Evolutionary conservation across 1,140 invertebrate genomes (phyloP), one percentile per base, ranked within the genome.

Genomic region (Bombus balteatus): DNA sequence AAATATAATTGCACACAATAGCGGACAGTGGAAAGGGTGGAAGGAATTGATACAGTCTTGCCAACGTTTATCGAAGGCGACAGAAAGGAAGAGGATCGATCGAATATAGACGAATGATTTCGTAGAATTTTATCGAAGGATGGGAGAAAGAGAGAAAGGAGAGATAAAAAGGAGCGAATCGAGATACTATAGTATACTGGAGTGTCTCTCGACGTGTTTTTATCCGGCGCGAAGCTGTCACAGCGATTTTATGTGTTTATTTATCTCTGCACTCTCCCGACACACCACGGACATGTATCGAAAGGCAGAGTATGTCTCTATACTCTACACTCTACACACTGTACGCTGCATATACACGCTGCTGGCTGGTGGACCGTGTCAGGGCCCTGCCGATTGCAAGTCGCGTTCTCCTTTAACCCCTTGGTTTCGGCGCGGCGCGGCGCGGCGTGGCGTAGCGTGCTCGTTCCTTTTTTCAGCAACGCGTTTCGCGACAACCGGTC

Each of bases 191-290:
- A 32, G 32, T 32, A 53, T 22, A 53, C 47, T 32, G 89, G 88
- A 34, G 32, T 87, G 88, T 90, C 88, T 90, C 85, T 86, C 89
- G 82, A 88, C 86, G 71, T 84, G 90, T 92, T 92, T 92, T 92
- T 92, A 91, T 88, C 83, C 82, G 39, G 59, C 90, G 88, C 84
- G 88, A 90, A 91, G 89, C 92, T 92, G 92, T 92, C 92, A 92
- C 84, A 71, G 70, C 22, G 41, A 77, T 92, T 90, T 92, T 89
- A 92, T 85, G 84, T 90, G 86, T 92, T 92, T 92, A 92, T 92
- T 92, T 92, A 90, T 92, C 91, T 89, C 86, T 83, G 70, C 62
- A 39, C 73, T 90, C 62, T 59, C 32, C 39, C 73, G 70, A 83
- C 79, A 77, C 82, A 59, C 71, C 78, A 34, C 57, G 75, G 73